phyloP scores from a whole-genome alignment of 2,113 vertebrate genomes.

The Malurus melanocephalus region DNA sequence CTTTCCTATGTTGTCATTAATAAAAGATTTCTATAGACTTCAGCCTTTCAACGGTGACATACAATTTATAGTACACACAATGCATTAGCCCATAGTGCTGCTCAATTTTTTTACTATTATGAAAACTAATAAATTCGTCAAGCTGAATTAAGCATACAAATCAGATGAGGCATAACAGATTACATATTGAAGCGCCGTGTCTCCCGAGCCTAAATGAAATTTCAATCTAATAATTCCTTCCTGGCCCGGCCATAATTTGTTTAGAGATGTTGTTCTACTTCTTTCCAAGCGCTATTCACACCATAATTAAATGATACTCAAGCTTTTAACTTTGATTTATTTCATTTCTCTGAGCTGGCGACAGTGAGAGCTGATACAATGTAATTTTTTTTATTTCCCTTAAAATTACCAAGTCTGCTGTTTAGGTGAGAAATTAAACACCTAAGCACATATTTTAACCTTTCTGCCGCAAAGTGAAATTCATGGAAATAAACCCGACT shows the following conservation, averaged over 20 bases:
- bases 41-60: slow-evolving; percentile 76
- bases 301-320: slow-evolving; percentile 86
- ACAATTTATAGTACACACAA: slow-evolving; percentile 82
- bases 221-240: slow-evolving; percentile 87
- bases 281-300: slow-evolving; percentile 78
- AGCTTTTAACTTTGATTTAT: slow-evolving; percentile 88
- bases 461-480: slow-evolving; percentile 31
- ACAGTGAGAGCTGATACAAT: slow-evolving; percentile 79
- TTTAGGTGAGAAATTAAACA: slow-evolving; percentile 75
- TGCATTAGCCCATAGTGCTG: slow-evolving; percentile 75
- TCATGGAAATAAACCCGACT: slow-evolving; percentile 48
- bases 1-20: slow-evolving; percentile 78
- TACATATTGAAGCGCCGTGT: slow-evolving; percentile 82
- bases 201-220: slow-evolving; percentile 88
- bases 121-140: slow-evolving; percentile 88
- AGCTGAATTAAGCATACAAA: slow-evolving; percentile 85
- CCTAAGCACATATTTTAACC: slow-evolving; percentile 67
- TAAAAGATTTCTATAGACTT: slow-evolving; percentile 84
- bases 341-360: slow-evolving; percentile 77
- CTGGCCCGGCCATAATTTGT: slow-evolving; percentile 82
- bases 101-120: slow-evolving; percentile 79
- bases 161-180: slow-evolving; percentile 82
- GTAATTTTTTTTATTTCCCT: slow-evolving; percentile 73
- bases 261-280: slow-evolving; percentile 86
- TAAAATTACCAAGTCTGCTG: slow-evolving; percentile 72